These are phyloP conservation scores for Amphipyra berbera DNA, from an alignment of 2,888 invertebrate genomes.

Conservation along the genomic window DNA sequence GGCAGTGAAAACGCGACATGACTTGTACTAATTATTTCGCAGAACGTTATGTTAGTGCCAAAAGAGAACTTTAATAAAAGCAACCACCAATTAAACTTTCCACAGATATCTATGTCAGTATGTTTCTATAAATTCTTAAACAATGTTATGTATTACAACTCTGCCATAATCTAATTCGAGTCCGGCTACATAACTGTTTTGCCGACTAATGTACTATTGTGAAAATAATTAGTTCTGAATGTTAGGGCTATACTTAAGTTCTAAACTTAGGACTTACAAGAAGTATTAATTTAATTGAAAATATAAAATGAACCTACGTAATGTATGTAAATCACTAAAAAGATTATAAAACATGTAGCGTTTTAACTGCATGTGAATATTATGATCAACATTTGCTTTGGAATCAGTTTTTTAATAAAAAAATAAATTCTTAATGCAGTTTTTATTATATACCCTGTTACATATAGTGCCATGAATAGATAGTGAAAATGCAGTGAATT, in stretches of 20 bases:
- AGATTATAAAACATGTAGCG: constrained; percentile 71
- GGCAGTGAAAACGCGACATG: constrained; percentile 78
- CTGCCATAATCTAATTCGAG: constrained; percentile 27
- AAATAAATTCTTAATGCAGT: constrained; percentile 69
- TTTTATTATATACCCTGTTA: constrained; percentile 38
- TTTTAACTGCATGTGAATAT: constrained; percentile 85
- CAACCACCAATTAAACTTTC: constrained; percentile 35
- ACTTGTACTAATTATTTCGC: constrained; percentile 60
- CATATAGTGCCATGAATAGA: too few species aligned
- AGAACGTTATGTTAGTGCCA: constrained; percentile 72
- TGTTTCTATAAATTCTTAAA: constrained; percentile 22
- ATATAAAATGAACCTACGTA: constrained; percentile 51
- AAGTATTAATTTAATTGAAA: constrained; percentile 52
- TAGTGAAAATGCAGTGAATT: too few species aligned
- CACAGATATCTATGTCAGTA: constrained; percentile 37
- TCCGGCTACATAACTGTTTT: constrained; percentile 9
- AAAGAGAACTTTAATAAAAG: constrained; percentile 62
- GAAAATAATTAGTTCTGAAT: constrained; percentile 43
- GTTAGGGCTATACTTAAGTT: constrained; percentile 20
- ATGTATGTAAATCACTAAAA: constrained; percentile 61
- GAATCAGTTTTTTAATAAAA: constrained; percentile 86
- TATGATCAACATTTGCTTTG: constrained; percentile 86
- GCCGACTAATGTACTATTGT: constrained; percentile 36
- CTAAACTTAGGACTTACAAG: constrained; percentile 48
- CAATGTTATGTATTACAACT: constrained; percentile 31